Conservation (phyloP, 2,888 invertebrate genomes). For the Troides aeacus region DNA sequence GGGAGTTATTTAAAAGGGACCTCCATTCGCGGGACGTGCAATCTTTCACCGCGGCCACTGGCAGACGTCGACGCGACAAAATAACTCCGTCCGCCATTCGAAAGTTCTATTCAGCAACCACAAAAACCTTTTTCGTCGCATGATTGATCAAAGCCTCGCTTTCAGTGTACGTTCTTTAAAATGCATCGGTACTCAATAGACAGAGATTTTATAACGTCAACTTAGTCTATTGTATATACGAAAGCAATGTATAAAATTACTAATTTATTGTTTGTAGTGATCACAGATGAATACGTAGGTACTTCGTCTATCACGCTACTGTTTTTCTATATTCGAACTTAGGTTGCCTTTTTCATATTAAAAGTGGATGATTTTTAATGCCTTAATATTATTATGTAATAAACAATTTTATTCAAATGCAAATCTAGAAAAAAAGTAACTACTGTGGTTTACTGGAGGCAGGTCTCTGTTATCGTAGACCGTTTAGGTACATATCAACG, state of each 20-base stretch:
- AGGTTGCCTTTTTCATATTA: too few relatives aligned
- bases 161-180: conserved; percentile 58
- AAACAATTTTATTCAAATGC: too few relatives aligned
- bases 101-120: conserved; percentile 65
- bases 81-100: conserved; percentile 61
- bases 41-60: conserved; percentile 61
- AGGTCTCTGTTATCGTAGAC: too few relatives aligned
- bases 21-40: conserved; percentile 52
- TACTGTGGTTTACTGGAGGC: too few relatives aligned
- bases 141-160: conserved; percentile 75
- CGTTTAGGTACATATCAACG: too few relatives aligned
- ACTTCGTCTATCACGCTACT: too few relatives aligned
- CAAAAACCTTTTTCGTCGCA: conserved; percentile 71
- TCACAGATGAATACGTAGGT: too few relatives aligned
- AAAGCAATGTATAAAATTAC: background rate
- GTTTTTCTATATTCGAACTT: too few relatives aligned
- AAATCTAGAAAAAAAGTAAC: too few relatives aligned
- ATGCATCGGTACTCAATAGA: conserved; percentile 51
- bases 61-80: conserved; percentile 62
- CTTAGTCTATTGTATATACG: background rate
- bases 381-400: too few relatives aligned
- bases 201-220: conserved; percentile 29
- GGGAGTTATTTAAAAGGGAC: conserved; percentile 62
- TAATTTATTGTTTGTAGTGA: background rate
- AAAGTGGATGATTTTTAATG: too few relatives aligned